These are phyloP conservation scores for Rotaria magnacalcarata DNA, from an alignment of 2,888 invertebrate species.

Conservation along the genomic window DNA sequence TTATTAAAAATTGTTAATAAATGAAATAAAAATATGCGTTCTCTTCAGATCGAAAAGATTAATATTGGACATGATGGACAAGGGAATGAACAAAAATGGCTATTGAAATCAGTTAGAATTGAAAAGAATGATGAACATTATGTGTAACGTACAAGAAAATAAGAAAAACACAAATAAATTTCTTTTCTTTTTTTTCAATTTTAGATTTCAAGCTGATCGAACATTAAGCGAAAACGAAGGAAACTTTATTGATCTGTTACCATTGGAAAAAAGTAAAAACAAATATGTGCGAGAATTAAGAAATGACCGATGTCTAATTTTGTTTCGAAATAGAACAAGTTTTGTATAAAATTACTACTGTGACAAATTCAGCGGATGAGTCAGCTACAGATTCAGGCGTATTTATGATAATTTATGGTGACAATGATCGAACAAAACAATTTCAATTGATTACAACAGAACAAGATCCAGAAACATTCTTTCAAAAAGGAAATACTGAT, in stretches of 20 bases:
- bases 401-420: background rate
- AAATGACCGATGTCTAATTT: background rate
- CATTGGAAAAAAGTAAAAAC: background rate
- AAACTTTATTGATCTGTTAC: background rate
- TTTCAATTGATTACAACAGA: background rate
- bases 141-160: background rate
- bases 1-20: no score
- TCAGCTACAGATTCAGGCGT: background rate
- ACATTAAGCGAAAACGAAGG: background rate
- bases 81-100: background rate
- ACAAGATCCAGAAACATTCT: background rate
- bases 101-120: background rate
- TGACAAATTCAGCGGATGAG: background rate
- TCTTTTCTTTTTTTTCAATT: background rate
- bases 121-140: background rate
- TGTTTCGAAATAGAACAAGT: background rate
- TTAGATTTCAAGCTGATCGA: conserved; percentile 25
- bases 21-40: background rate
- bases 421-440: background rate
- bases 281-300: background rate
- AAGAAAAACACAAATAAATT: background rate
- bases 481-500: background rate
- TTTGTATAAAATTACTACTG: background rate
- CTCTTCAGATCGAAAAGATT: background rate
- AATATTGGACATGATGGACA: conserved; percentile 29